Base-by-base conservation (phyloP, 2,888 invertebrate genomes). In the Tachina grossa region DNA sequence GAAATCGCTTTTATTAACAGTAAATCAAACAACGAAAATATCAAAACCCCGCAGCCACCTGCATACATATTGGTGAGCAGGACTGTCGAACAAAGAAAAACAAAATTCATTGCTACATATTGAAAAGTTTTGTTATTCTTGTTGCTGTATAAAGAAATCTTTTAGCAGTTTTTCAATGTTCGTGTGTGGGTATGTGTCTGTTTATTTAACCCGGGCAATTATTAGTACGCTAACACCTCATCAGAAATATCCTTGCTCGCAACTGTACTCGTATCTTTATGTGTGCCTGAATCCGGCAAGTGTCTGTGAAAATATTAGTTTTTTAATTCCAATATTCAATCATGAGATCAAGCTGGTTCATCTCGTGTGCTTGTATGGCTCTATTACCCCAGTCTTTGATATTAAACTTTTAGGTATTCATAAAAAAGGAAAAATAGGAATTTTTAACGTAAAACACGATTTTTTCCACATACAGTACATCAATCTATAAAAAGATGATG, bases 261-360 rank as follows among this genome's bases (percentile, higher is more conserved):
- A 53, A 55, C 39, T 13, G 10, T 19, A 49, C 41, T 31, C 22
- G 39, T 47, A 9, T 9, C 39, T n/a, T 3, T 55, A 14, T 55
- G 9, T 19, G n/a, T n/a, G 5, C 14, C 14, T n/a, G 31, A 41
- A 43, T 47, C 6, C 43, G 22, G 45, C 55, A 39, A n/a, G 66
- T 69, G 16, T 59, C 51, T 69, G 63, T 49, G 39, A 63, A 71
- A 82, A 82, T 65, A 63, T 82, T 61, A 49, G 51, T 80, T 79
- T 53, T 69, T 57, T 53, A 51, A 80, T 76, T 76, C 71, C 76
- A 71, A 76, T 66, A 71, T 76, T 16, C 75, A 79, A 75, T 80
- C 74, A 74, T 66, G 72, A 53, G 57, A 78, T 83, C 68, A 74
- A 61, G 68, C 59, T 68, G 63, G 53, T 51, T 53, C 61, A 51